Conservation (phyloP, 2,888 invertebrate species). For the Epistrophella euchroma region DNA sequence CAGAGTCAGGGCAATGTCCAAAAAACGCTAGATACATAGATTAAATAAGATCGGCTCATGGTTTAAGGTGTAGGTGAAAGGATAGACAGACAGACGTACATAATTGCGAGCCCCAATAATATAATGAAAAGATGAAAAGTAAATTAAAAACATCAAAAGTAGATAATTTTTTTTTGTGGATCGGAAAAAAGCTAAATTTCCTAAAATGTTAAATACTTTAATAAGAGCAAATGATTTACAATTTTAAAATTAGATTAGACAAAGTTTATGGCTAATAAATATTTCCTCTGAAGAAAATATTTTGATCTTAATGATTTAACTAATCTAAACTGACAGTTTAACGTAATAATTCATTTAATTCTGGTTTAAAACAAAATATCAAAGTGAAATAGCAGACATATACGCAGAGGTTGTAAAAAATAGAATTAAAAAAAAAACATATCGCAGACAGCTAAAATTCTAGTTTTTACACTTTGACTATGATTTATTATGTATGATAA, state of each 20-base stretch:
- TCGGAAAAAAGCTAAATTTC: neutral
- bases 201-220: neutral
- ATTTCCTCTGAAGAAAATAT: neutral
- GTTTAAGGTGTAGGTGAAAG: too few species aligned
- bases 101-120: too few species aligned
- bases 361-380: neutral
- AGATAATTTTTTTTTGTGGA: too few species aligned
- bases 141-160: too few species aligned
- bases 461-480: neutral
- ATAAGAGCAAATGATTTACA: neutral
- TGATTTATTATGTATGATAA: conserved; percentile 19
- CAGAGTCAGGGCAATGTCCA: too few species aligned
- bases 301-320: neutral
- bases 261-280: neutral
- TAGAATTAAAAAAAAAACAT: neutral
- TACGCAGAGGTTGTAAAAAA: neutral
- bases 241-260: neutral
- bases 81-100: too few species aligned
- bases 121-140: too few species aligned
- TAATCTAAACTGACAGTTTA: neutral
- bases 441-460: too few species aligned
- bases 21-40: too few species aligned
- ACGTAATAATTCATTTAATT: neutral
- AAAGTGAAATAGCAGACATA: neutral
- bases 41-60: too few species aligned